Evolutionary conservation across 2,797 vertebrate species (phyloP), one percentile per base, ranked within the genome.

Genomic region (Rachycentron canadum): DNA sequence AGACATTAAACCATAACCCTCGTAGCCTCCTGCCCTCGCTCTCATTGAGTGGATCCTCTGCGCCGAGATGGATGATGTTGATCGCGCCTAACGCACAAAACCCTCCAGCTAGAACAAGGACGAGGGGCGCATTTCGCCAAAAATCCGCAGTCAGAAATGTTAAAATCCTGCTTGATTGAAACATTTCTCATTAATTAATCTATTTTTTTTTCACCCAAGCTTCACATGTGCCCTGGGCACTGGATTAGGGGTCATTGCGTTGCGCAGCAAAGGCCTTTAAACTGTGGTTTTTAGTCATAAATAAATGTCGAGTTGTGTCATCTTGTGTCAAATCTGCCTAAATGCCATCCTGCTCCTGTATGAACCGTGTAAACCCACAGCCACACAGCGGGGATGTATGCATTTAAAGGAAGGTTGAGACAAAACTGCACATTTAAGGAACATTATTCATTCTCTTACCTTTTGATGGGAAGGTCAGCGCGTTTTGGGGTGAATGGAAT

Each of bases 391-490:
- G 10, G 16, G 25, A 62, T 61, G 1, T 32, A 2, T 0, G 56
- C 59, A 4, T 14, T 25, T 4, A 58, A 58, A 17, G 3, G 25
- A 8, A 45, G 10, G 13, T 32, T 13, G 21, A 9, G 12, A 30
- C n/a, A 4, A 5, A 43, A 47, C 7, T 0, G 4, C 21, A 28
- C 41, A 41, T 43, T 43, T 19, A 19, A 14, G 52, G 28, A 21
- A 5, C 28, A 58, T 41, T 6, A 1, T 7, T 28, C 1, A 1
- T 3, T 30, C 25, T 36, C 89, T 86, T 88, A 92, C 91, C 93
- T 89, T 79, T 56, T 2, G 11, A 0, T 9, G 36, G 36, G 73
- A 64, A 50, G 73, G 67, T 83, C 73, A 13, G 75, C 49, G 65
- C 69, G 66, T 55, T 59, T 56, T 4, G 28, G 78, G 74, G 82